Evolutionary conservation across 2,888 invertebrate genomes (phyloP), one percentile per base, ranked within the genome.

Genomic region (Xestia xanthographa): DNA sequence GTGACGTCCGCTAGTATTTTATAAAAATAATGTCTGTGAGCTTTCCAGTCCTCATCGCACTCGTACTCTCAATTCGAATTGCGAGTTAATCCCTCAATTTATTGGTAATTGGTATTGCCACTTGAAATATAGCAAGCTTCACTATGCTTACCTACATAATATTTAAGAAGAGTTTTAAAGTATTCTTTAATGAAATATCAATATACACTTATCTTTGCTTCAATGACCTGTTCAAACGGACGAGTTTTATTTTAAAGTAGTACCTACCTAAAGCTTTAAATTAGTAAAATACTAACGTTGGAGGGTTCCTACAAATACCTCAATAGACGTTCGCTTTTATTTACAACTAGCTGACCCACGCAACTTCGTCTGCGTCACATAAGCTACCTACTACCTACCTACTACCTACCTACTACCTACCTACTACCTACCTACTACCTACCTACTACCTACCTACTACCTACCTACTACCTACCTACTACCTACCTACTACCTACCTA

Each of bases 211-310:
- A 56, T 20, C 9, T 34, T 56, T 58, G 26, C 29, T 70, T 71
- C 26, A 45, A 12, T 38, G n/a, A 26, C 12, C 34, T 43, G 20
- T 17, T 53, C 5, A 71, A 29, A n/a, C n/a, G 6, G 20, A 20
- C 9, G n/a, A 72, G 56, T 38, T 34, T 58, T 34, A 45, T 45
- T 38, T 72, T 9, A 71, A 45, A 53, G n/a, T 53, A 53, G 22
- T n/a, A n/a, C n/a, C n/a, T n/a, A n/a, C n/a, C n/a, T n/a, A n/a
- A 2, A n/a, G 11, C n/a, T 53, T 53, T n/a, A 53, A n/a, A 53
- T n/a, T n/a, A 5, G 1, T 53, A 12, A 53, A 26, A 14, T 56
- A 56, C 26, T 14, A 12, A 56, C 26, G 5, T 56, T 56, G 5
- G 5, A 5, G 14, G n/a, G 5, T 53, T 8, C 9, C 5, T n/a